Evolutionary conservation across 2,797 vertebrate genomes (phyloP), one percentile per base, ranked within the genome.

Genomic region (Propithecus deckenii): DNA sequence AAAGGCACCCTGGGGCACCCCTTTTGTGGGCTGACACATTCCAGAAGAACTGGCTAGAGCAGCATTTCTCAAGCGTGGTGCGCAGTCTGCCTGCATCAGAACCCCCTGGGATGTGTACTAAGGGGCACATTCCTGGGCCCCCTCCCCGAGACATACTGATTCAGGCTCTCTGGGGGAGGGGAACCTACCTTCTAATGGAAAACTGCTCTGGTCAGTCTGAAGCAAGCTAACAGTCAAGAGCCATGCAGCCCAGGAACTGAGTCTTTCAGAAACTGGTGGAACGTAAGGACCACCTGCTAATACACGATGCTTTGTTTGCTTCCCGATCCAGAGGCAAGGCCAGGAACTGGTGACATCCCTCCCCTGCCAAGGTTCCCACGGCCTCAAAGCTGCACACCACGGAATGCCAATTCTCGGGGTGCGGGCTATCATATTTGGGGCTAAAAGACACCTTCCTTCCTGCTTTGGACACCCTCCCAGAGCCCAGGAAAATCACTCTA

Each of bases 221-320:
- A 57, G 85, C 46, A 94, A 63, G 50, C 23, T 48, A 69, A 65
- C 43, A 59, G 20, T 91, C 25, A 32, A 67, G 35, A 88, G 61
- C 41, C 30, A 59, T 0, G 2, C 20, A 71, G 69, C 41, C 35
- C 32, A 92, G 79, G 43, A 9, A 57, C 50, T 14, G 55, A 79
- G n/a, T 20, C 52, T 7, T 9, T 3, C 20, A 25, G 46, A 71
- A 17, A 57, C 50, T 13, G 11, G 20, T 2, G 46, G 72, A 14
- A 76, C 1, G 0, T 10, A 15, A 91, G 80, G 72, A 14, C 46
- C n/a, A 50, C 50, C 7, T 7, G n/a, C 43, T 25, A 23, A 76
- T 11, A 3, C 6, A 75, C 9, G 20, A 35, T 8, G 52, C 5
- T 15, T 52, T 30, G 38, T 18, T 46, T 63, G 81, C 63, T 25